phyloP scores from a whole-genome alignment of 2,113 vertebrate species.

The Pelobates fuscus region DNA sequence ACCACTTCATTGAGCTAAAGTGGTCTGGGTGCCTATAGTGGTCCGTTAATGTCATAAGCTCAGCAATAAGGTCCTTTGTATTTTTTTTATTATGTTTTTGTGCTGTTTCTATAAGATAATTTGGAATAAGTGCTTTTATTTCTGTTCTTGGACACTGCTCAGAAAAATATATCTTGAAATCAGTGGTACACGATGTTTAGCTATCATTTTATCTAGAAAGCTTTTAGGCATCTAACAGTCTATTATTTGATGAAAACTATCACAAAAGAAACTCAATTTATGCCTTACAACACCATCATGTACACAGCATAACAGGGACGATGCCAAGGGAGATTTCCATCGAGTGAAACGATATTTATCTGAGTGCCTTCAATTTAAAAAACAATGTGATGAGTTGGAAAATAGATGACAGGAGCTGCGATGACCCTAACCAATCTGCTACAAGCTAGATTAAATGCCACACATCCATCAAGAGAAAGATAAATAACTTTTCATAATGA shows the following conservation, averaged over 20 bases:
- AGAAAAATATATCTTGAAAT: too few relatives aligned
- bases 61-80: too few relatives aligned
- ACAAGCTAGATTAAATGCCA: not conserved
- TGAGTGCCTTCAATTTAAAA: slow-evolving; percentile 7
- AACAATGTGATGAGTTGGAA: not conserved
- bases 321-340: not conserved
- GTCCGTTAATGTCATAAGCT: too few relatives aligned
- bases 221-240: not conserved
- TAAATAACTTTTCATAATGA: not conserved
- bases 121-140: too few relatives aligned
- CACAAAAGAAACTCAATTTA: not conserved
- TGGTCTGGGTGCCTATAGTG: too few relatives aligned
- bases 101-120: too few relatives aligned
- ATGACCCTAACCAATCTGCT: not conserved
- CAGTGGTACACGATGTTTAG: too few relatives aligned
- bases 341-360: not conserved
- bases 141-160: too few relatives aligned
- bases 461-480: not conserved
- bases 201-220: too few relatives aligned
- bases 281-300: not conserved
- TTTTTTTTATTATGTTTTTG: too few relatives aligned
- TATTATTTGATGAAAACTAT: not conserved
- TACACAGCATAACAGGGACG: not conserved
- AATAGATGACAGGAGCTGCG: not conserved
- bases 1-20: too few relatives aligned